These are phyloP conservation scores for Prosopocoilus inquinatus DNA, from an alignment of 2,888 invertebrate species.

Conservation along the genomic window DNA sequence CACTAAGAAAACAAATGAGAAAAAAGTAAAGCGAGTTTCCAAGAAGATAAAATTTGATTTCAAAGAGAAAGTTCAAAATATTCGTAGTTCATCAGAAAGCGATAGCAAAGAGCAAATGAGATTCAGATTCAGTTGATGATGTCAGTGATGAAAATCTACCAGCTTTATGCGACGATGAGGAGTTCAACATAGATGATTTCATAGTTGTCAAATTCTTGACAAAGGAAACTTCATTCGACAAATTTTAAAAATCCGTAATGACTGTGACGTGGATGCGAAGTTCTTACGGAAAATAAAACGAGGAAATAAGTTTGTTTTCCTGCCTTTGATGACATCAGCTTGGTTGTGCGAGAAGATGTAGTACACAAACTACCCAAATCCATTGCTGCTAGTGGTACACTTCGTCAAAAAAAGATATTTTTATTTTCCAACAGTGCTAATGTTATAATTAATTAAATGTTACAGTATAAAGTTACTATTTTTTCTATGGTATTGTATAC, in stretches of 20 bases:
- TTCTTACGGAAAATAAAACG: constrained; percentile 9
- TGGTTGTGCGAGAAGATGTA: constrained; percentile 5
- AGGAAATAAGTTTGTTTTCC: constrained; percentile 7
- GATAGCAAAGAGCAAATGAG: constrained; percentile 10
- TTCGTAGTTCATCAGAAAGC: constrained; percentile 6
- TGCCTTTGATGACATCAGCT: constrained; percentile 6
- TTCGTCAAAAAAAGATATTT: constrained; percentile 8
- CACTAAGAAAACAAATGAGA: background rate
- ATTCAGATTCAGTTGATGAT: constrained; percentile 13
- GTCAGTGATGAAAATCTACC: constrained; percentile 9
- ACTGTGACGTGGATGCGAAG: constrained; percentile 4
- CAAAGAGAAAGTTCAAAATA: constrained; percentile 11
- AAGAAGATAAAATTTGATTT: background rate
- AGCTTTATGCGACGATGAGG: constrained; percentile 9
- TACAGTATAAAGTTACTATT: background rate
- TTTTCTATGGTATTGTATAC: too few relatives aligned
- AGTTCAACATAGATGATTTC: constrained; percentile 5
- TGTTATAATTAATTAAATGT: constrained; percentile 6
- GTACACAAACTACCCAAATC: constrained; percentile 9
- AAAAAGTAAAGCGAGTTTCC: too few relatives aligned
- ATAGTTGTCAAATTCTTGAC: constrained; percentile 8
- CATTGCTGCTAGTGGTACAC: constrained; percentile 12
- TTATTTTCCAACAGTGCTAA: constrained; percentile 7
- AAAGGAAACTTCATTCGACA: constrained; percentile 12
- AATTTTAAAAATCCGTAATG: constrained; percentile 9